phyloP scores from a whole-genome alignment of 2,113 vertebrate species.

The Nothobranchius kuhntae region DNA sequence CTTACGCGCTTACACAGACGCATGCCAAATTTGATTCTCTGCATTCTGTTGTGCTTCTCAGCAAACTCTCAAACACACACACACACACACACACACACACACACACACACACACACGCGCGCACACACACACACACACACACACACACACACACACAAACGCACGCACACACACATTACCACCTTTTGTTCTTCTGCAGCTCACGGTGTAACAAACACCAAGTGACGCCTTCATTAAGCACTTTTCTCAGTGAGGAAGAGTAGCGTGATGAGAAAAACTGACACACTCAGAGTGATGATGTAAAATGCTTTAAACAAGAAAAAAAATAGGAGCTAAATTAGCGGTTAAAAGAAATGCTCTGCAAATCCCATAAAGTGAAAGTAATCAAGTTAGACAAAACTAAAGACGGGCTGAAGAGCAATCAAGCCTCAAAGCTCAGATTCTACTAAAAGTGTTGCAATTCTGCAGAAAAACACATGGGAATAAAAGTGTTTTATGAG shows the following conservation, averaged over 20 bases:
- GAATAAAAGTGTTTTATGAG: background rate
- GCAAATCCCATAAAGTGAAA: constrained; percentile 19
- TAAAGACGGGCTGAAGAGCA: constrained; percentile 7
- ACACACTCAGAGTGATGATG: background rate
- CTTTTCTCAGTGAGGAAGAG: constrained; percentile 16
- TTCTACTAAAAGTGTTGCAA: background rate
- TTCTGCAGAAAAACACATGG: background rate
- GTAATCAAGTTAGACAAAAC: background rate
- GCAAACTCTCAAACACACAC: constrained; percentile 20
- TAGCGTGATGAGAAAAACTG: constrained; percentile 2
- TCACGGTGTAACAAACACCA: constrained; percentile 62
- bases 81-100: too few relatives aligned
- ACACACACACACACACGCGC: too few relatives aligned
- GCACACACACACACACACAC: background rate
- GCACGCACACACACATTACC: constrained; percentile 13
- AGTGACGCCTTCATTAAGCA: constrained; percentile 54
- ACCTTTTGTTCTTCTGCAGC: constrained; percentile 59
- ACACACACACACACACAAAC: background rate
- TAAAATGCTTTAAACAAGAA: constrained; percentile 10
- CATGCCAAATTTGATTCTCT: constrained; percentile 78
- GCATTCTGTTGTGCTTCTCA: constrained; percentile 72
- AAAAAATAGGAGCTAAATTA: constrained; percentile 11
- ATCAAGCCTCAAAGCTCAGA: background rate
- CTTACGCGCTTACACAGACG: constrained; percentile 72
- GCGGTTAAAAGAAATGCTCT: constrained; percentile 2